A percentile compares a stretch with the other conserved stretches of the same genome.
Conservation (phyloP, 2,797 vertebrate genomes). For the Anguilla obscura region DNA sequence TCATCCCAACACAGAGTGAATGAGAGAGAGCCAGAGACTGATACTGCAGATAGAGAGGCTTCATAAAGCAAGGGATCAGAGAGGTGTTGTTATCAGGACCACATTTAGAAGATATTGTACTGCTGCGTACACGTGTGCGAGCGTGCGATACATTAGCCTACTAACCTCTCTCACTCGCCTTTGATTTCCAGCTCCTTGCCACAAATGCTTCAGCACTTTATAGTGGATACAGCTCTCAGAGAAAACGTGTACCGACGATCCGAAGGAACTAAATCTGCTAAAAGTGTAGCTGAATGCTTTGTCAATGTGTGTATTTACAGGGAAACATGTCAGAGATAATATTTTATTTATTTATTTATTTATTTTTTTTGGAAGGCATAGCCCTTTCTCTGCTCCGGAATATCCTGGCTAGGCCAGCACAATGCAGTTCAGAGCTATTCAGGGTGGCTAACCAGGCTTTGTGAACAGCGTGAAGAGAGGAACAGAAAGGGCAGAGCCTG, state of each 20-base stretch:
- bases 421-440: background rate
- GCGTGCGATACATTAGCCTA: background rate
- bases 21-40: background rate
- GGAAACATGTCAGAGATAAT: background rate
- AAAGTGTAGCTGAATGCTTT: background rate
- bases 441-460: background rate
- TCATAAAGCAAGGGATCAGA: background rate
- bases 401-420: background rate
- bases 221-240: background rate
- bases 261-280: background rate
- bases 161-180: background rate
- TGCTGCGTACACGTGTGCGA: background rate
- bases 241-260: background rate
- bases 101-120: background rate
- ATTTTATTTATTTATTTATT: no score
- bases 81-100: background rate
- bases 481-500: background rate
- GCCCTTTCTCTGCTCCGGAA: background rate
- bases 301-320: background rate
- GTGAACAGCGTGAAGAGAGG: constrained; percentile 3
- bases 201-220: background rate
- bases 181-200: background rate
- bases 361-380: background rate
- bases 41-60: background rate
- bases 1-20: background rate